Base-by-base conservation (phyloP, 2,113 vertebrate species). In the Callorhinus ursinus region DNA sequence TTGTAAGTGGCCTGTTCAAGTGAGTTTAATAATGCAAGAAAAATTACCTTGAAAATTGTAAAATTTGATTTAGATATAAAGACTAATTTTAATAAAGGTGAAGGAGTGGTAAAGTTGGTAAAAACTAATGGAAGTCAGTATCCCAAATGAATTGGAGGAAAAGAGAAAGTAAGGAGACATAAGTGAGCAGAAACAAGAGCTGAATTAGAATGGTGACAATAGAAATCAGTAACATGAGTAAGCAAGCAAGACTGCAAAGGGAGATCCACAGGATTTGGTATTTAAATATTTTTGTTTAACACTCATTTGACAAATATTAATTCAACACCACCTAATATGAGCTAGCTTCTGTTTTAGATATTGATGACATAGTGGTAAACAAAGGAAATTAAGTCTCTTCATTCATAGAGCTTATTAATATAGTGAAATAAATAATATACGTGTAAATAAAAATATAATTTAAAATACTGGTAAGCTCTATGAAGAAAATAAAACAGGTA, bases 1-100 rank as follows among this genome's bases (percentile, higher is more conserved):
- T 93, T 42, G 63, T 31, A 49, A 72, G 33, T 72, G 46, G 9
- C 15, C 71, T 36, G 31, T 80, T 63, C 74, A 36, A 80, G 39
- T 69, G 28, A 90, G 87, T 94, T 90, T 72, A 81, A 86, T 80
- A 96, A 65, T 55, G 63, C 18, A 90, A 90, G 8, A 46, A 93
- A 77, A 61, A 80, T 63, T 22, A 65, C 22, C 69, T 85, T 74
- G 51, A 94, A 90, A 86, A 51, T 59, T 33, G 15, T 84, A 61
- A 90, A 83, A 42, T 71, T 71, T 63, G 42, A 77, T 18, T 71
- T 86, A 42, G 7, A 72, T 67, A 42, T 42, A 94, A 72, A 85
- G 9, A 33, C 5, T 36, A 83, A 72, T 81, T 65, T 63, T 31
- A 33, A 61, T 71, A 13, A 67, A 67, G 28, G 76, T 63, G 19